Evolutionary conservation across 2,888 invertebrate genomes (phyloP).

Genomic region (Pachycephus smyrnensis): DNA sequence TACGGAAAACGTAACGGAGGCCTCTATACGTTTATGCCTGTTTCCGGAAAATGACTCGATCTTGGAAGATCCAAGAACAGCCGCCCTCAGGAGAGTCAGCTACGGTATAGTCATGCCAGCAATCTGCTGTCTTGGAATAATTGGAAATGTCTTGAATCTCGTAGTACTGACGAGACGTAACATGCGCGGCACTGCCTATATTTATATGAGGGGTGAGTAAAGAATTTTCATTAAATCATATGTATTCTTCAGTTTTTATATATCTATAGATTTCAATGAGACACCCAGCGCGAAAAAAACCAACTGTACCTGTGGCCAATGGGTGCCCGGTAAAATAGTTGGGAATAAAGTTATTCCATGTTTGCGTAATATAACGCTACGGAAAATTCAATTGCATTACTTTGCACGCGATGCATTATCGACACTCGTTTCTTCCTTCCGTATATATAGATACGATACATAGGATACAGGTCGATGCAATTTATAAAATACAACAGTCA

Average conservation of each 20-base stretch:
- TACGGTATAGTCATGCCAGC: slow-evolving; percentile 78
- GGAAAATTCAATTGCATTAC: slow-evolving; percentile 35
- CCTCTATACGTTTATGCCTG: slow-evolving; percentile 38
- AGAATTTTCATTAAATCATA: neutral
- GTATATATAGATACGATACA: neutral
- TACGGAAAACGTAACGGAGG: slow-evolving; percentile 36
- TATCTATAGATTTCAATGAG: neutral
- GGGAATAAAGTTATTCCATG: slow-evolving; percentile 44
- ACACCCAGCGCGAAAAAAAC: neutral
- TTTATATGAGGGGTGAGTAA: slow-evolving; percentile 80
- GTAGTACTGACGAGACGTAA: slow-evolving; percentile 82
- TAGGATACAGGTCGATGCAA: neutral
- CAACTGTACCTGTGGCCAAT: neutral
- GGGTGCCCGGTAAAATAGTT: neutral
- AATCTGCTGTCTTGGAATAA: slow-evolving; percentile 79
- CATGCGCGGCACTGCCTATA: slow-evolving; percentile 83
- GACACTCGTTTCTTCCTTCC: slow-evolving; percentile 5
- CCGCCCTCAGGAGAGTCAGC: slow-evolving; percentile 71
- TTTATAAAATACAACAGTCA: neutral
- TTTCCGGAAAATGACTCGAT: slow-evolving; percentile 50
- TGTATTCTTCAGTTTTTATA: neutral
- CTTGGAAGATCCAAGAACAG: slow-evolving; percentile 73
- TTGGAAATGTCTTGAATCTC: slow-evolving; percentile 83
- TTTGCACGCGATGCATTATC: slow-evolving; percentile 36
- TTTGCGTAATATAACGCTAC: slow-evolving; percentile 42